phyloP scores from a whole-genome alignment of 2,888 invertebrate species.

The Acronicta psi region DNA sequence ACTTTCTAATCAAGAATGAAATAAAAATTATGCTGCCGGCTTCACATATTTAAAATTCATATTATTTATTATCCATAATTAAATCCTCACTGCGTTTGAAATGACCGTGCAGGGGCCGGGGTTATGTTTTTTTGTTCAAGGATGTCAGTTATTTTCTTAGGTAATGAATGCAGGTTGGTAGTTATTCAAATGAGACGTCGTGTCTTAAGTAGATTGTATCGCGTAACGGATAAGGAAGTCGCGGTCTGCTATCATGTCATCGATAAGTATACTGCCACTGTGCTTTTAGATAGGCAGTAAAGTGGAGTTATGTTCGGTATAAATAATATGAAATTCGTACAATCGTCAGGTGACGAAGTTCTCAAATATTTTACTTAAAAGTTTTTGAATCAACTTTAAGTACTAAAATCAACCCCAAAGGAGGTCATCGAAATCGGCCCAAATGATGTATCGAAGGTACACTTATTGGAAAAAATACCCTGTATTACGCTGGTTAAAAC shows the following conservation, averaged over 20 bases:
- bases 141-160: conserved; percentile 70
- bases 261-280: conserved; percentile 66
- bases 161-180: conserved; percentile 73
- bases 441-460: no score
- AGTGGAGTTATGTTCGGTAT: conserved; percentile 25
- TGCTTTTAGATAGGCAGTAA: conserved; percentile 52
- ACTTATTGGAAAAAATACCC: no score
- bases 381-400: background rate
- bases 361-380: conserved; percentile 2
- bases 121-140: conserved; percentile 66
- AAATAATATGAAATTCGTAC: conserved; percentile 5
- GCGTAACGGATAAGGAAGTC: conserved; percentile 83
- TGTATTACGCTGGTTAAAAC: no score
- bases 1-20: conserved; percentile 60
- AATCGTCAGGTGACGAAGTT: no score
- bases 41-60: conserved; percentile 56
- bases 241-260: conserved; percentile 76
- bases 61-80: conserved; percentile 57
- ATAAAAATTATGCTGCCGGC: conserved; percentile 48
- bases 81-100: conserved; percentile 56
- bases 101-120: conserved; percentile 53
- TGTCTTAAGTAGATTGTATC: conserved; percentile 77
- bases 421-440: no score
- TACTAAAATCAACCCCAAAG: no score
- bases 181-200: conserved; percentile 84